phyloP scores from a whole-genome alignment of 2,113 vertebrate species.

The Lipophrys pholis region DNA sequence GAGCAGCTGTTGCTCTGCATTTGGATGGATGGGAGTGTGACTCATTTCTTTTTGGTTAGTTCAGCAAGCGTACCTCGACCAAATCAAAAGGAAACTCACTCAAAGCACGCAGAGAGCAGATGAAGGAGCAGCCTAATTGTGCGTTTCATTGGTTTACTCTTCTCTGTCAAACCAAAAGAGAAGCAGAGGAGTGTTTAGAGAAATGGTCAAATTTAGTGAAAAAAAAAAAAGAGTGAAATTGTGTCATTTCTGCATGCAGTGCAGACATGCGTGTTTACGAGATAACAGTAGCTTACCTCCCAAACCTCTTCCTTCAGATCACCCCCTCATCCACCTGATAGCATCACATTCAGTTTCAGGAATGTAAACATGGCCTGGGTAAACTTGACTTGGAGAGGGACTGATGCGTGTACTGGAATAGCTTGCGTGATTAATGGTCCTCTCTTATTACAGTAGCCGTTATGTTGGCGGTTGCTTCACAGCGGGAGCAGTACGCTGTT shows the following conservation, averaged over 20 bases:
- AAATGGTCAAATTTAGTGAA: background rate
- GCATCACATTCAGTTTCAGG: slow-evolving; percentile 55
- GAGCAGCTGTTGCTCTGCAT: slow-evolving; percentile 31
- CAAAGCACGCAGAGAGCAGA: background rate
- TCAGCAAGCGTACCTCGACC: slow-evolving; percentile 5
- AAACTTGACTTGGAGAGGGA: slow-evolving; percentile 9
- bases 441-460: slow-evolving; percentile 10
- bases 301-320: slow-evolving; percentile 26
- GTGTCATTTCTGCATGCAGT: background rate
- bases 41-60: slow-evolving; percentile 18
- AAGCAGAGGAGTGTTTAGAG: background rate
- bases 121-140: background rate
- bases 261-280: slow-evolving; percentile 21
- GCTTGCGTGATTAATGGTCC: slow-evolving; percentile 3
- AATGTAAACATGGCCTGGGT: slow-evolving; percentile 56
- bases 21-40: slow-evolving; percentile 39
- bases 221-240: background rate
- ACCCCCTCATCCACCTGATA: slow-evolving; percentile 41
- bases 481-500: background rate
- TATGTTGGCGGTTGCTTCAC: slow-evolving; percentile 15
- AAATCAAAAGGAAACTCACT: slow-evolving; percentile 16
- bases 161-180: slow-evolving; percentile 1
- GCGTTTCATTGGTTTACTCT: background rate
- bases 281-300: slow-evolving; percentile 32
- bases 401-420: slow-evolving; percentile 4